Evolutionary conservation across 2,113 vertebrate genomes (phyloP).

Genomic region (Australoheros scitulus): DNA sequence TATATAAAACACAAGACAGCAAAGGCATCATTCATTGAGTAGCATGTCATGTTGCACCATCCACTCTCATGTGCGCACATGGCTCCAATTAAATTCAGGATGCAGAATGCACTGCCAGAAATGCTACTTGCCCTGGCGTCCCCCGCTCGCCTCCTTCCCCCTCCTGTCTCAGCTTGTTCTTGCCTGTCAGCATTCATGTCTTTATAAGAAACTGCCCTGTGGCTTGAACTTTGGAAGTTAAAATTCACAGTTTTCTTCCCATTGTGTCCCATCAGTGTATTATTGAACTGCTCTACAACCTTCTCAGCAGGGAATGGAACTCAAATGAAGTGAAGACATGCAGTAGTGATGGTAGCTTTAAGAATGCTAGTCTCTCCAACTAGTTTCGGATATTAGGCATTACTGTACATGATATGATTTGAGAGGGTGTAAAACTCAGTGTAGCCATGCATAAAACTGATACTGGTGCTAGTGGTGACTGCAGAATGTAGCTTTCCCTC

Average conservation of each 20-base stretch:
- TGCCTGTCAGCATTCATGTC: conserved; percentile 58
- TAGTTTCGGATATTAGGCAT: background rate
- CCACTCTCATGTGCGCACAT: conserved; percentile 24
- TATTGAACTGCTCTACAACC: conserved; percentile 34
- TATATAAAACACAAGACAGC: conserved; percentile 1
- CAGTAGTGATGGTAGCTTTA: conserved; percentile 39
- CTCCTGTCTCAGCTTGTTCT: conserved; percentile 63
- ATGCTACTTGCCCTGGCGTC: conserved; percentile 36
- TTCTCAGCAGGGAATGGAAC: conserved; percentile 27
- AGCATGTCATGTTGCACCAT: conserved; percentile 11
- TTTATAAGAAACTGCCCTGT: conserved; percentile 22
- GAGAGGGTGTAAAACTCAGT: background rate
- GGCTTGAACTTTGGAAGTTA: conserved; percentile 23
- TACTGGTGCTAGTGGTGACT: background rate
- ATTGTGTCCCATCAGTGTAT: background rate
- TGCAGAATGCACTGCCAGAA: conserved; percentile 29
- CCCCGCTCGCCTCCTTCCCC: conserved; percentile 9
- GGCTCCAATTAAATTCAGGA: conserved; percentile 47
- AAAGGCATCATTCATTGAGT: conserved; percentile 9
- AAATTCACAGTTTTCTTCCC: conserved; percentile 10
- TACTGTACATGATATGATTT: background rate
- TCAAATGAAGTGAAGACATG: conserved; percentile 29
- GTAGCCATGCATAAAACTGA: background rate
- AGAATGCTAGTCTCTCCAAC: background rate
- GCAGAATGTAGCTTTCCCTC: conserved; percentile 13